Conservation (phyloP, 2,888 invertebrate species). For the Cordylochernes scorpioides region DNA sequence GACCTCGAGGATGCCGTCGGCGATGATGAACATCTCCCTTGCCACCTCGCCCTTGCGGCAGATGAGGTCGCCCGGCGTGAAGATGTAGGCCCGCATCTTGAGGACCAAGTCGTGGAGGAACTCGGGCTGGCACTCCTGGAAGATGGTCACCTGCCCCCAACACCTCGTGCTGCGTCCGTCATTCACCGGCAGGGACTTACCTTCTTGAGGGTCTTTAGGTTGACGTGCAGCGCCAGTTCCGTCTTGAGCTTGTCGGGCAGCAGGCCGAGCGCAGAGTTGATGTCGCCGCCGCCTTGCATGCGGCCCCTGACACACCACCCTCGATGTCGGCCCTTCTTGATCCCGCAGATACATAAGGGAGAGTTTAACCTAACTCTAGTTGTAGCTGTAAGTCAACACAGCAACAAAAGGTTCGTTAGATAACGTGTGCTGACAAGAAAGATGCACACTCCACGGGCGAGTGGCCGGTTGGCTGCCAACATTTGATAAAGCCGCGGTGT, state of each 20-base stretch:
- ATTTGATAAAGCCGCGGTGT: too few relatives aligned
- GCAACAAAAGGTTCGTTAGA: constrained; percentile 1
- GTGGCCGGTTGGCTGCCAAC: background rate
- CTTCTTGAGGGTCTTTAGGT: constrained; percentile 77
- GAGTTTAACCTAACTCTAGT: background rate
- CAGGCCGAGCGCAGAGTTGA: constrained; percentile 71
- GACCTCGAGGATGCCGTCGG: constrained; percentile 82
- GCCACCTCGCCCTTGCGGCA: constrained; percentile 84
- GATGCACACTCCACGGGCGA: constrained; percentile 1
- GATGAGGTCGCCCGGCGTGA: constrained; percentile 87
- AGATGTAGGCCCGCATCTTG: constrained; percentile 94
- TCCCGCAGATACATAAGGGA: constrained; percentile 1
- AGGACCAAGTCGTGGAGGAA: constrained; percentile 84
- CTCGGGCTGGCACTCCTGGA: constrained; percentile 91
- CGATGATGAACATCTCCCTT: constrained; percentile 92
- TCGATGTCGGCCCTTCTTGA: background rate
- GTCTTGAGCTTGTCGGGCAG: constrained; percentile 88
- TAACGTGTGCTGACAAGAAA: too few relatives aligned
- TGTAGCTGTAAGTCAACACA: background rate
- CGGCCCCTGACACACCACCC: constrained; percentile 58
- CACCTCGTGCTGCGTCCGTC: constrained; percentile 3
- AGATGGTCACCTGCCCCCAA: constrained; percentile 47
- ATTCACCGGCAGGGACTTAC: constrained; percentile 25
- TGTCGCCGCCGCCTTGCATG: constrained; percentile 83
- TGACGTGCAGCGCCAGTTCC: constrained; percentile 79